Conservation (phyloP, 2,888 invertebrate genomes). For the Metacarcinus magister region DNA sequence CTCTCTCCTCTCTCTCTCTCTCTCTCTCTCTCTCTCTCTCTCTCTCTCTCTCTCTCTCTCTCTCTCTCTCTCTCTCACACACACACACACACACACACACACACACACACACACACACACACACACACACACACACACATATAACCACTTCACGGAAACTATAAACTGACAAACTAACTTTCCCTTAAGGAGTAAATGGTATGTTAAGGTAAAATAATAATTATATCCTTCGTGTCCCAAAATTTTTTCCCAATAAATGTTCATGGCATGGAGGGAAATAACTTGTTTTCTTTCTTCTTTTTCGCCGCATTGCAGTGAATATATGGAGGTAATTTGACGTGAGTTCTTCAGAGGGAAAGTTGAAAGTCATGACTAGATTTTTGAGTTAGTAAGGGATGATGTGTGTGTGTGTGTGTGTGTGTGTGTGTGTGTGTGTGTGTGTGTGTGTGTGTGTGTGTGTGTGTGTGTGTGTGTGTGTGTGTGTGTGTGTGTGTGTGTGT, state of each 20-base stretch:
- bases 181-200: neutral
- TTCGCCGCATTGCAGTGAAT: neutral
- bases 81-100: neutral
- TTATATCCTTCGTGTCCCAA: neutral
- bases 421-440: constrained; percentile 2
- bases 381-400: neutral
- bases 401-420: neutral
- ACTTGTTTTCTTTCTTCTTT: neutral
- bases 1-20: neutral
- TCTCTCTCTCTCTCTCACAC: neutral
- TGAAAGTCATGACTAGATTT: neutral
- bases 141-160: neutral
- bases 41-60: neutral
- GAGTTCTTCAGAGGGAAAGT: neutral
- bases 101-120: neutral
- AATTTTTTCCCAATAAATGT: neutral
- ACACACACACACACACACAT: neutral
- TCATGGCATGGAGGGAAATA: neutral
- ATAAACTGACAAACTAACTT: neutral
- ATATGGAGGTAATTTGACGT: neutral
- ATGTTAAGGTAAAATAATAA: neutral
- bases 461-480: constrained; percentile 42
- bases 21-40: neutral
- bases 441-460: neutral
- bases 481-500: constrained; percentile 59